Percentiles rank a stretch among this genome's conserved stretches.
Evolutionary conservation across 2,797 vertebrate genomes (phyloP).

Genomic region (Notoglanidium macrostoma): DNA sequence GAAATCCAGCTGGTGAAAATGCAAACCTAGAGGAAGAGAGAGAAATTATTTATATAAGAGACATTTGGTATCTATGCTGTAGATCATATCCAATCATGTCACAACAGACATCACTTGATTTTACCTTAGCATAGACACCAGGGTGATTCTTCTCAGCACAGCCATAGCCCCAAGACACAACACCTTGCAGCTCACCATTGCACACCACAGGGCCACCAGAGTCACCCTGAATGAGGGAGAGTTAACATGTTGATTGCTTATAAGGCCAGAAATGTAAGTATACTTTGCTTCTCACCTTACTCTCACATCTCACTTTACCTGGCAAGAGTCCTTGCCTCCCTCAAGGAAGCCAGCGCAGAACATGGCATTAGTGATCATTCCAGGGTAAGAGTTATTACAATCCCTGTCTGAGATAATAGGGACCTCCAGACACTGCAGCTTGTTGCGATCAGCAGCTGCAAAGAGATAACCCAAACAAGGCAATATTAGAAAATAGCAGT

Average conservation of each 20-base stretch:
- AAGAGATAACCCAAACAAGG: neutral
- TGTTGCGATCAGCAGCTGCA: slow-evolving; percentile 47
- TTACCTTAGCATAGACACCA: slow-evolving; percentile 70
- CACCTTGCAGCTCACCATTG: slow-evolving; percentile 64
- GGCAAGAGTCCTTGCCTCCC: slow-evolving; percentile 64
- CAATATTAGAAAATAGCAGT: neutral
- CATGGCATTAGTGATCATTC: slow-evolving; percentile 63
- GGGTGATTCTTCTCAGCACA: slow-evolving; percentile 66
- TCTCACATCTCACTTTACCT: slow-evolving; percentile 40
- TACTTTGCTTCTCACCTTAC: neutral
- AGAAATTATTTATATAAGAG: neutral
- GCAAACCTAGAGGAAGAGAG: slow-evolving; percentile 58
- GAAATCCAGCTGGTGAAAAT: slow-evolving; percentile 59
- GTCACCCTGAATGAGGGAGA: slow-evolving; percentile 62
- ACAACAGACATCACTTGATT: neutral
- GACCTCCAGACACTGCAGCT: slow-evolving; percentile 61
- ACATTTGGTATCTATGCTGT: neutral
- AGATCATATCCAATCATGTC: neutral
- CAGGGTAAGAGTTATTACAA: slow-evolving; percentile 59
- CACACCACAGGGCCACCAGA: slow-evolving; percentile 73
- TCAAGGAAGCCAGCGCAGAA: slow-evolving; percentile 64
- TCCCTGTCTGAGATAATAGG: slow-evolving; percentile 52
- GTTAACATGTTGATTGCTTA: neutral
- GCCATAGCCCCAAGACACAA: slow-evolving; percentile 72
- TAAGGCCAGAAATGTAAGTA: neutral